Percentiles rank a stretch among this genome's conserved stretches.
These are phyloP conservation scores for Eonycteris spelaea DNA, from an alignment of 2,113 vertebrate species.

Conservation along the genomic window DNA sequence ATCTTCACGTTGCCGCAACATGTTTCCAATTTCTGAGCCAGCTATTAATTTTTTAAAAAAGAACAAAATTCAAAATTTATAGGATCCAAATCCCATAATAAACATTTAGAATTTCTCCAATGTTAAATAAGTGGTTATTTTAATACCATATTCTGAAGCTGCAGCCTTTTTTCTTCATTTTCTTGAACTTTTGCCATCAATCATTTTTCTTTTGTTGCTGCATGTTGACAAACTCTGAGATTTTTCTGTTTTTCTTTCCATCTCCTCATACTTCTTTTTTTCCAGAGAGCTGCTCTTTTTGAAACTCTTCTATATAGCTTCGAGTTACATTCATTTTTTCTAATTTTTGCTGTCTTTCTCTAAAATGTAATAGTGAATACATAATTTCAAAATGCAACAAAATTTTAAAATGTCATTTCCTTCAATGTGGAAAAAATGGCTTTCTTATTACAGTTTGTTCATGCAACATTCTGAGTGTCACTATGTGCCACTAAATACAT, in stretches of 20 bases:
- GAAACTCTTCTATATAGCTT: constrained; percentile 90
- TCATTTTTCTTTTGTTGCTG: constrained; percentile 85
- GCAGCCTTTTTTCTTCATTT: constrained; percentile 86
- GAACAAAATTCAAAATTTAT: neutral
- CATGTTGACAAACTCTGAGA: constrained; percentile 86
- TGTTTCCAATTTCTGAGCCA: constrained; percentile 85
- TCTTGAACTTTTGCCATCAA: constrained; percentile 84
- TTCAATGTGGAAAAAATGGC: neutral
- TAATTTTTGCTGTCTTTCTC: constrained; percentile 89
- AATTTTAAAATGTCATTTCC: neutral
- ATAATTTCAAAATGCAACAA: neutral
- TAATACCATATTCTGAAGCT: constrained; percentile 86
- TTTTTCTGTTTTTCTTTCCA: constrained; percentile 92
- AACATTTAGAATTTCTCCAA: constrained; percentile 2
- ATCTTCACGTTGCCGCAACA: constrained; percentile 85
- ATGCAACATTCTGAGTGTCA: neutral
- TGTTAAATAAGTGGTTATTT: neutral
- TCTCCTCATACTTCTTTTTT: constrained; percentile 87
- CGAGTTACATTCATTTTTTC: constrained; percentile 89
- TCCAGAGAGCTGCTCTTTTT: constrained; percentile 89
- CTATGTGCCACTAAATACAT: neutral
- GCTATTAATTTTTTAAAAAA: constrained; percentile 62
- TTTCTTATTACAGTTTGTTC: neutral
- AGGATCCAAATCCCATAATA: neutral
- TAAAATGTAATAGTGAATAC: constrained; percentile 67